Conservation (phyloP, 2,113 vertebrate genomes). For the Perca fluviatilis region DNA sequence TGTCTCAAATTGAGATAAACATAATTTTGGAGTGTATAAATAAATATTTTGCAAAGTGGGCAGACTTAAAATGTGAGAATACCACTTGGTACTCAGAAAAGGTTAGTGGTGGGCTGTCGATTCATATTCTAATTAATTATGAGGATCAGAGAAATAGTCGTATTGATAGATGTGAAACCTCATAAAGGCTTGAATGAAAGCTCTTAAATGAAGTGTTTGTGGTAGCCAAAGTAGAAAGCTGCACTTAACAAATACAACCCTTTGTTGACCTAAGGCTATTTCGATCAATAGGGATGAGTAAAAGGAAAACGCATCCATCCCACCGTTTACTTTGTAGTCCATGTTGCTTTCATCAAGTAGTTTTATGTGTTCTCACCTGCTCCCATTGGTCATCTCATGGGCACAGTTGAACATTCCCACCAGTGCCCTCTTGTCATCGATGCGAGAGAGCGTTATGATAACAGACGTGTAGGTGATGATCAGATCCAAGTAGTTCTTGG, state of each 20-base stretch:
- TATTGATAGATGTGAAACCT: background rate
- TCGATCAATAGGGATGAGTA: background rate
- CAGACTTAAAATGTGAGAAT: conserved; percentile 33
- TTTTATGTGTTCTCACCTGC: conserved; percentile 80
- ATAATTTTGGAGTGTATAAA: conserved; percentile 7
- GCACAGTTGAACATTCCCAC: conserved; percentile 93
- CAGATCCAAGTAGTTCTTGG: conserved; percentile 93
- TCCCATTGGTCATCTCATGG: conserved; percentile 92
- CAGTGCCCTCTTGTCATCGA: conserved; percentile 91
- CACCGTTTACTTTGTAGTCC: background rate
- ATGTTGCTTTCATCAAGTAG: background rate
- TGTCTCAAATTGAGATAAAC: conserved; percentile 1
- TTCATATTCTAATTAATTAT: conserved; percentile 17
- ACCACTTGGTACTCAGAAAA: conserved; percentile 26
- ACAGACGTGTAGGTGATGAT: conserved; percentile 92
- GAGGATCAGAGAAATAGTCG: background rate
- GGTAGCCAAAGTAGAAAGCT: background rate
- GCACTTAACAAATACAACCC: background rate
- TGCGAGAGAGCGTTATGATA: conserved; percentile 90
- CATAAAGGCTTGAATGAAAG: background rate
- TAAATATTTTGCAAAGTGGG: conserved; percentile 32
- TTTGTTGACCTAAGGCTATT: background rate
- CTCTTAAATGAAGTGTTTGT: background rate
- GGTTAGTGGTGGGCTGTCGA: background rate
- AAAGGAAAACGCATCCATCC: background rate